phyloP scores from a whole-genome alignment of 2,113 vertebrate species.

The Bufo gargarizans region DNA sequence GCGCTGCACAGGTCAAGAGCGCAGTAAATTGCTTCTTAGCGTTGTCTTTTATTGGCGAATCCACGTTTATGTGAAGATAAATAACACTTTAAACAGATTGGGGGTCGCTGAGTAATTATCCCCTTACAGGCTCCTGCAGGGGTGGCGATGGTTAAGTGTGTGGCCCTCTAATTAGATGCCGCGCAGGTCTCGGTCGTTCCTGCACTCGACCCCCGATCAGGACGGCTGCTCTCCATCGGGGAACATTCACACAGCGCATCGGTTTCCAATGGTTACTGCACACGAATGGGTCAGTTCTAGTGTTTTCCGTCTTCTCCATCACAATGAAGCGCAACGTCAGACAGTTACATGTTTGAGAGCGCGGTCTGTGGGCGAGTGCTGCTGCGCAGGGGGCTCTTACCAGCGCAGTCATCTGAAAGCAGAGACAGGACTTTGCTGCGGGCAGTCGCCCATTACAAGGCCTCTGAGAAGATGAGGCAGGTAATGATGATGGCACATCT shows the following conservation, averaged over 20 bases:
- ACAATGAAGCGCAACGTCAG: no score
- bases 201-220: background rate
- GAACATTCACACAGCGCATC: background rate
- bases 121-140: background rate
- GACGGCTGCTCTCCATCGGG: background rate
- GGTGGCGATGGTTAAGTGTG: background rate
- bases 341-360: background rate
- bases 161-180: background rate
- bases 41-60: background rate
- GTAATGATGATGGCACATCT: background rate
- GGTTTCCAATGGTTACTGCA: background rate
- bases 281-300: background rate
- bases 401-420: background rate
- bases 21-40: background rate
- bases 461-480: background rate
- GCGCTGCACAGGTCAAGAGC: slow-evolving; percentile 15
- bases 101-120: background rate
- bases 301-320: background rate
- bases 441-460: background rate
- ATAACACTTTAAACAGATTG: background rate
- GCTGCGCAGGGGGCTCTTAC: background rate
- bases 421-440: background rate
- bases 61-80: slow-evolving; percentile 7
- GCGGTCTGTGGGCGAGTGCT: background rate
- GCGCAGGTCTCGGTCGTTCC: background rate